Conservation (phyloP, 2,888 invertebrate genomes). For the Geotrupes spiniger region DNA sequence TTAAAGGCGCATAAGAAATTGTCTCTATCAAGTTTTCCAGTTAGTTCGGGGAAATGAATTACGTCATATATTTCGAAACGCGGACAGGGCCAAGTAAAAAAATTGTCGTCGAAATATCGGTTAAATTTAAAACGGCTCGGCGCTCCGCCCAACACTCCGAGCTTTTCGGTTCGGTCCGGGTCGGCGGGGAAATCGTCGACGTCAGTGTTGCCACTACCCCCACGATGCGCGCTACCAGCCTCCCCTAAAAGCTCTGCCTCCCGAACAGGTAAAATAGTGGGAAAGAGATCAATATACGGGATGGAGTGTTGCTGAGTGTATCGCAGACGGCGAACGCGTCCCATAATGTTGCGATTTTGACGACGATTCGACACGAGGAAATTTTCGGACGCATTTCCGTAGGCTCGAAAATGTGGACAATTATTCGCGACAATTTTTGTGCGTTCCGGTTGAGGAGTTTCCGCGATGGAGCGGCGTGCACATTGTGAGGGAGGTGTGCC, state of each 20-base stretch:
- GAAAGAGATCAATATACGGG: conserved; percentile 36
- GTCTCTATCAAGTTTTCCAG: too few relatives aligned
- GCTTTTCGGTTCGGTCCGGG: conserved; percentile 18
- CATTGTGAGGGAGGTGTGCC: conserved; percentile 31
- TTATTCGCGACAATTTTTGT: conserved; percentile 21
- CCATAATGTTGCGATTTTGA: conserved; percentile 8
- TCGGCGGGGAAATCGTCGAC: conserved; percentile 26
- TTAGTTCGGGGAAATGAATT: too few relatives aligned
- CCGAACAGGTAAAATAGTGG: conserved; percentile 35
- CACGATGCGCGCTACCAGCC: conserved; percentile 20
- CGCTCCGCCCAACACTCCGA: too few relatives aligned
- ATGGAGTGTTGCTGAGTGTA: conserved; percentile 30
- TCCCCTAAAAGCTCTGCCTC: conserved; percentile 27
- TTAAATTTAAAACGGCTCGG: too few relatives aligned
- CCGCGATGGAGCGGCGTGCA: conserved; percentile 26
- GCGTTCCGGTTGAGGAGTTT: conserved; percentile 22
- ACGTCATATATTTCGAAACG: too few relatives aligned
- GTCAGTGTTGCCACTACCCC: conserved; percentile 24
- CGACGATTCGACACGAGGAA: conserved; percentile 20
- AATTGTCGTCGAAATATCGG: too few relatives aligned
- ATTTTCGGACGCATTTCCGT: conserved; percentile 23
- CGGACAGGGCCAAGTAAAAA: too few relatives aligned
- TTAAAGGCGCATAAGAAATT: too few relatives aligned
- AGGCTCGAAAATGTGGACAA: conserved; percentile 22
- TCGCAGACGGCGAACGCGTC: conserved; percentile 21